Percentiles rank a stretch among this genome's conserved stretches.
Evolutionary conservation across 1,140 invertebrate genomes (phyloP).

Genomic region (Caenorhabditis brenneri): DNA sequence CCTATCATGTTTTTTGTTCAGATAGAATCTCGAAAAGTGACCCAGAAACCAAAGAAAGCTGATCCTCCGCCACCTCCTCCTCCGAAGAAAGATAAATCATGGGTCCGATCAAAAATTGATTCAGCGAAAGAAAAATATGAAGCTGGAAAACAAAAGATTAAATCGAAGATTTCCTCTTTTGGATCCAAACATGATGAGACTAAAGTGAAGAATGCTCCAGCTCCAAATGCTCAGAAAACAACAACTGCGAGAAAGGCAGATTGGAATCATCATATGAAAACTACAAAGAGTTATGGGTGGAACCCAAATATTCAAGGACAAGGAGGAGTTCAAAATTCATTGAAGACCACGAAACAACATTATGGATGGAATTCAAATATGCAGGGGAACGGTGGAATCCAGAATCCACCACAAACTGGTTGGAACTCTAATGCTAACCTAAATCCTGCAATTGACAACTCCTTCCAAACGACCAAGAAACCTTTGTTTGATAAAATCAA

Average conservation of each 20-base stretch:
- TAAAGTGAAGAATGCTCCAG: not conserved
- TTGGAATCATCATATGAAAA: not conserved
- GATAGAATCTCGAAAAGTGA: not conserved
- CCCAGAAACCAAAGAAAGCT: not conserved
- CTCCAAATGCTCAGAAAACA: not conserved
- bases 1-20: too few relatives aligned
- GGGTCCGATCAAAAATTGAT: constrained; percentile 19
- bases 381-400: not conserved
- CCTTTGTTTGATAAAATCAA: not conserved
- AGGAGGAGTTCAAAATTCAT: too few relatives aligned
- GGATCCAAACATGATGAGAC: not conserved
- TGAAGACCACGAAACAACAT: too few relatives aligned
- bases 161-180: not conserved
- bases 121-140: constrained; percentile 6
- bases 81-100: constrained; percentile 2
- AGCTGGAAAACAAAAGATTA: not conserved
- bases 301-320: too few relatives aligned
- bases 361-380: not conserved
- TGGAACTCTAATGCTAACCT: not conserved
- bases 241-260: not conserved
- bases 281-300: not conserved
- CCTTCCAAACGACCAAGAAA: not conserved
- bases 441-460: too few relatives aligned
- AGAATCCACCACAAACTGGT: too few relatives aligned
- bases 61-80: not conserved